Base-by-base conservation (phyloP, 2,888 invertebrate genomes). In the Trilocha varians region DNA sequence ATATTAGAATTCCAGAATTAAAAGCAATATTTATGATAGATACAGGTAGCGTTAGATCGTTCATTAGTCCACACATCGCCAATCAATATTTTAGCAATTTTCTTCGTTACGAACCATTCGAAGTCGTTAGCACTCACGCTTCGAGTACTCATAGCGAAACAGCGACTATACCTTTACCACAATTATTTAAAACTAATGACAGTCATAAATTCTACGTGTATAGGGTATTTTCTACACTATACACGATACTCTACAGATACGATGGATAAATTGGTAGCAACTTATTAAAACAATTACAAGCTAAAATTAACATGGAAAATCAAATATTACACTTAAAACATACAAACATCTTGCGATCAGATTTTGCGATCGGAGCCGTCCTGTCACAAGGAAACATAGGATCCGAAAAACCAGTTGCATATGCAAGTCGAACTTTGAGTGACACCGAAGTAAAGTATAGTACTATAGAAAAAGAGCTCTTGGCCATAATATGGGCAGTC, bases 401-500 rank as follows among this genome's bases (percentile, higher is more conserved):
- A 1, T 38, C 34, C 1, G 49, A 54, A 8, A 48, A 45, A 39
- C 50, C 51, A 0, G 37, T 50, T 6, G 13, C 32, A 0, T 50
- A 47, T 13, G 49, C 47, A 1, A 48, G 47, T 13, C 16, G 65
- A 3, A 66, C 63, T 13, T 50, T 65, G 1, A 48, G 65, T 57
- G 1, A 42, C 55, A 40, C 47, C 13, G 53, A 52, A 25, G 52
- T 13, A 1, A 51, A 49, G 15, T 55, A 57, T 16, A 48, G 47
- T 8, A 49, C 51, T 3, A 53, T 61, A 1, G 65, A 68, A 42
- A 65, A 65, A 42, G 67, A 70, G 47, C 45, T 65, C 0, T 43
- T 59, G 5, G 64, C 65, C 0, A 59, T 68, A 6, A 52, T 65
- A 3, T 65, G 56, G 56, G 55, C 59, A 0, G 43, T 55, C 11